These are phyloP conservation scores for Campoletis sonorensis DNA, from an alignment of 1,140 invertebrate genomes.

Conservation along the genomic window DNA sequence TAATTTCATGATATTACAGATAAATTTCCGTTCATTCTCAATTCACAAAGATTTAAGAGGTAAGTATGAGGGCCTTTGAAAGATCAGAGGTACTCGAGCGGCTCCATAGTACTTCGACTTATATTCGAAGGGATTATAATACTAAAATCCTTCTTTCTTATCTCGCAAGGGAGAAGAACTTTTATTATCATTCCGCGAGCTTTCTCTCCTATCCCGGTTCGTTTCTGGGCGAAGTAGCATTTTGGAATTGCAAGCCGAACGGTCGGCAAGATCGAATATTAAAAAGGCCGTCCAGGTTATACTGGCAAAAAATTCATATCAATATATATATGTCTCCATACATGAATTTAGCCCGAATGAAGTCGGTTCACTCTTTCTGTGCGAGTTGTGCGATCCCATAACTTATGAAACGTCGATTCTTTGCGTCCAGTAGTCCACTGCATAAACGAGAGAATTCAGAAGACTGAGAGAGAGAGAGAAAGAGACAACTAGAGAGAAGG, in stretches of 20 bases:
- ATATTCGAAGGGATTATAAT: too few species aligned
- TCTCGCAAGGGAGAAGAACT: not conserved
- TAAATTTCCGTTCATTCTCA: too few species aligned
- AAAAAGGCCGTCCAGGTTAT: conserved; percentile 27
- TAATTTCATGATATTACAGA: too few species aligned
- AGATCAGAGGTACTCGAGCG: too few species aligned
- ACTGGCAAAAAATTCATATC: not conserved
- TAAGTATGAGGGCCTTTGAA: too few species aligned
- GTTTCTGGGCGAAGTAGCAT: not conserved
- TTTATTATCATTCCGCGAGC: not conserved
- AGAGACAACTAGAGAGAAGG: not conserved
- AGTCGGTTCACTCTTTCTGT: not conserved
- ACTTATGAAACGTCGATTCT: conserved; percentile 45
- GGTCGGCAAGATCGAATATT: conserved; percentile 36
- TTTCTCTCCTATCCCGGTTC: not conserved
- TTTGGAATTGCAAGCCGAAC: conserved; percentile 30
- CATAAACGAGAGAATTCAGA: not conserved
- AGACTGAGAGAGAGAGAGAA: not conserved
- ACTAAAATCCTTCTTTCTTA: too few species aligned
- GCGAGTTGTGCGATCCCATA: conserved; percentile 24
- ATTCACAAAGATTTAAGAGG: too few species aligned
- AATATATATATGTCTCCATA: not conserved
- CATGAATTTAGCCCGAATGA: not conserved
- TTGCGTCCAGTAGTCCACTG: conserved; percentile 17
- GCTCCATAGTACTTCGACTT: too few species aligned